Evolutionary conservation across 2,888 invertebrate genomes (phyloP).

Genomic region (Eurois occulta): DNA sequence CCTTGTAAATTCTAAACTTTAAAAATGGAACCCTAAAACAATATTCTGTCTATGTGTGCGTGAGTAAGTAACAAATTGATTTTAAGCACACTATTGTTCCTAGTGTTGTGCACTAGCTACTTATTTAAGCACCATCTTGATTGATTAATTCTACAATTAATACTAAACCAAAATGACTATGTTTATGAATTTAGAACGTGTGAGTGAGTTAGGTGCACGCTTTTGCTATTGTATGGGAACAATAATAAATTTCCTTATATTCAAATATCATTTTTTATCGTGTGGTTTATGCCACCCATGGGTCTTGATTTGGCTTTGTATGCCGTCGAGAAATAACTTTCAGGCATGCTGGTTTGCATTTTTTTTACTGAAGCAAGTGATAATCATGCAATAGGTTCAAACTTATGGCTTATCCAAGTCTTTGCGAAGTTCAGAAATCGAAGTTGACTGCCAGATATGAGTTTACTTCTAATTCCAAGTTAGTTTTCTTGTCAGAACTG

Average conservation of each 20-base stretch:
- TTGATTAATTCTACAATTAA: not conserved
- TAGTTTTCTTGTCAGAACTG: conserved; percentile 24
- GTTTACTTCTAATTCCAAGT: not conserved
- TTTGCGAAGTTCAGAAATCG: not conserved
- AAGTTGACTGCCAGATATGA: not conserved
- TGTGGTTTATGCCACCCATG: too few species aligned
- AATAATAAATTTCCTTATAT: not conserved
- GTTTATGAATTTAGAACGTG: not conserved
- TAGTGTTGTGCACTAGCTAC: not conserved
- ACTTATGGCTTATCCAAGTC: too few species aligned
- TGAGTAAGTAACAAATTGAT: not conserved
- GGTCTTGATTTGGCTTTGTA: too few species aligned
- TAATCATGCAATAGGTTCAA: too few species aligned
- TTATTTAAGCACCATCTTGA: not conserved
- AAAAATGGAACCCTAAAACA: not conserved
- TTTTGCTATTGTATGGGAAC: not conserved
- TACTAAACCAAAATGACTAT: not conserved
- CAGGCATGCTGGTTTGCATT: too few species aligned
- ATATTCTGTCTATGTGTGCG: not conserved
- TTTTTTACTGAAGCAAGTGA: too few species aligned
- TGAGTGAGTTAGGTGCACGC: not conserved
- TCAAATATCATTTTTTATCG: too few species aligned
- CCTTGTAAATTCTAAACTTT: not conserved
- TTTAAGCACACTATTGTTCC: not conserved
- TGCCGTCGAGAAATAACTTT: too few species aligned